Evolutionary conservation across 2,797 vertebrate species (phyloP).

Genomic region (Etheostoma perlongum): DNA sequence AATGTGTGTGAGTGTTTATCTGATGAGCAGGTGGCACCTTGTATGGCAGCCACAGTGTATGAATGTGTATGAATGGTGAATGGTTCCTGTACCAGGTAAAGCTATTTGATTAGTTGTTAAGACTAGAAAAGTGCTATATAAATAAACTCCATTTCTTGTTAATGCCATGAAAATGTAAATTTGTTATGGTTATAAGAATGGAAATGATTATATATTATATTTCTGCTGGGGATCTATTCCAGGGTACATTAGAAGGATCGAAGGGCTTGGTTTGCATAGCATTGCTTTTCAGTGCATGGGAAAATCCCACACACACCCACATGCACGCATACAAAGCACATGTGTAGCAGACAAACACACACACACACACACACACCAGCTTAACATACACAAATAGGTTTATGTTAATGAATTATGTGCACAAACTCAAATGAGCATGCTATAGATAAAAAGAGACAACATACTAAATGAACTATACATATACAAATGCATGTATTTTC

Average conservation of each 20-base stretch:
- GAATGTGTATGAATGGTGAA: too few species aligned
- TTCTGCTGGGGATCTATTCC: conserved; percentile 67
- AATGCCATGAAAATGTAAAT: conserved; percentile 65
- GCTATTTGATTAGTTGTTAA: too few species aligned
- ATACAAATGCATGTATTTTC: not conserved
- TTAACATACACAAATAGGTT: conserved; percentile 36
- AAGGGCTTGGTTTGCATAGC: conserved; percentile 67
- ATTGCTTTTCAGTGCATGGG: conserved; percentile 69
- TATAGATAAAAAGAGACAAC: conserved; percentile 16
- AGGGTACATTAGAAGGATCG: conserved; percentile 66
- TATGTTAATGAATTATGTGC: conserved; percentile 51
- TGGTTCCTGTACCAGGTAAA: too few species aligned
- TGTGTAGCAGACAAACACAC: conserved; percentile 15
- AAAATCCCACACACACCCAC: conserved; percentile 23
- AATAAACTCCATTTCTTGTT: conserved; percentile 18
- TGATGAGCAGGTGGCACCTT: too few species aligned
- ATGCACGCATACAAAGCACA: conserved; percentile 17
- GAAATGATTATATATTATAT: conserved; percentile 49
- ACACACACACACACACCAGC: conserved; percentile 28
- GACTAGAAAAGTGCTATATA: too few species aligned
- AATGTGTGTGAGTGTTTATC: too few species aligned
- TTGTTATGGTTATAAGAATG: conserved; percentile 47
- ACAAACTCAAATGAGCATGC: not conserved
- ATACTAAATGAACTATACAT: conserved; percentile 1
- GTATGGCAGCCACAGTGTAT: too few species aligned